Evolutionary conservation across 2,888 invertebrate genomes (phyloP).

Genomic region (Hermodice carunculata): DNA sequence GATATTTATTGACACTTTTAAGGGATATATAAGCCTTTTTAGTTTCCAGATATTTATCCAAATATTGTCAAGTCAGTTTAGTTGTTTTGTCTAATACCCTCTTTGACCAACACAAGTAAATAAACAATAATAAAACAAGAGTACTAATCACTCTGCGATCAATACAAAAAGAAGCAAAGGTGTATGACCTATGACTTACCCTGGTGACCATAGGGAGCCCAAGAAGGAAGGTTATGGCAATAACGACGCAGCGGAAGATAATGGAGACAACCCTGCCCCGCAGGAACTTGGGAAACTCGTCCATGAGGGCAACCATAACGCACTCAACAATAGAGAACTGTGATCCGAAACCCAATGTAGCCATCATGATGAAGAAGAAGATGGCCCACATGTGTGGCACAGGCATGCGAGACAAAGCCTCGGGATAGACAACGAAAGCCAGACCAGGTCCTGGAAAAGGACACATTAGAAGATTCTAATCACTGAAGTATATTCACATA

Average conservation of each 20-base stretch:
- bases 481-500: too few relatives aligned
- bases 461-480: too few relatives aligned
- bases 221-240: constrained; percentile 39
- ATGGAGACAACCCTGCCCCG: constrained; percentile 49
- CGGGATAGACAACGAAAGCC: constrained; percentile 68
- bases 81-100: too few relatives aligned
- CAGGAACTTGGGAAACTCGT: constrained; percentile 58
- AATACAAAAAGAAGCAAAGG: too few relatives aligned
- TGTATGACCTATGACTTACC: constrained; percentile 19
- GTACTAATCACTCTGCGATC: too few relatives aligned
- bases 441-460: constrained; percentile 65
- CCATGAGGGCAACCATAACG: constrained; percentile 66
- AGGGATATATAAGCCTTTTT: too few relatives aligned
- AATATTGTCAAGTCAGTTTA: too few relatives aligned
- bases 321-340: constrained; percentile 70
- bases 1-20: too few relatives aligned
- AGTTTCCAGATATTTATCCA: too few relatives aligned
- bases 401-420: constrained; percentile 66
- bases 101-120: too few relatives aligned
- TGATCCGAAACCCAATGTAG: constrained; percentile 67
- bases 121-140: too few relatives aligned
- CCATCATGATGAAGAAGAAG: constrained; percentile 70
- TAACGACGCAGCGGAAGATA: constrained; percentile 54
- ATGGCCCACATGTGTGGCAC: constrained; percentile 66
- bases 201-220: constrained; percentile 40